These are phyloP conservation scores for Campylomormyrus tamandua DNA, from an alignment of 2,113 vertebrate genomes.

Conservation along the genomic window DNA sequence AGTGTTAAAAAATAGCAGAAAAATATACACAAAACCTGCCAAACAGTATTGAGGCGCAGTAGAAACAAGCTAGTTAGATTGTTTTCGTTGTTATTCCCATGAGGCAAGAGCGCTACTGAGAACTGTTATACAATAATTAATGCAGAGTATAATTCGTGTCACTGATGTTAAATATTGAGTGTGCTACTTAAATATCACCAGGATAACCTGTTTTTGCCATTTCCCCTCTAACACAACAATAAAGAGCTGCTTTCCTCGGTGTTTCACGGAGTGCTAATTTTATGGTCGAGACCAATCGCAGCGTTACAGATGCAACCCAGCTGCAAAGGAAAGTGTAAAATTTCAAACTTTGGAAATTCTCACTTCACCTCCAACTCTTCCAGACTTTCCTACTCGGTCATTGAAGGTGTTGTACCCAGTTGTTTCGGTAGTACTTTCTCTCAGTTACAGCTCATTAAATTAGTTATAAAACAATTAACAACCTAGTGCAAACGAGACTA, in stretches of 20 bases:
- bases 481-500: conserved; percentile 40
- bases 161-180: background rate
- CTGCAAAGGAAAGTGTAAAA: conserved; percentile 80
- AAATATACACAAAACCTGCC: background rate
- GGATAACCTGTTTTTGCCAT: background rate
- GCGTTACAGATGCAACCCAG: conserved; percentile 92
- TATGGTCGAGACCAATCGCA: conserved; percentile 70
- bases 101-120: background rate
- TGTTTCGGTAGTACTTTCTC: conserved; percentile 20
- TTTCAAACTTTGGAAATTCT: conserved; percentile 76
- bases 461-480: conserved; percentile 63
- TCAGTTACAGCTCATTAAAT: conserved; percentile 56
- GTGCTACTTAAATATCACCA: conserved; percentile 8
- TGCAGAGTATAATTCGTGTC: background rate
- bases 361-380: conserved; percentile 55
- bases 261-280: conserved; percentile 52
- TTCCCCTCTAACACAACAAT: background rate
- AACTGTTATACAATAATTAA: background rate
- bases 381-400: conserved; percentile 51
- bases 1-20: background rate
- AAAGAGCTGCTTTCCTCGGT: conserved; percentile 34
- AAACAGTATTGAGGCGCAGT: background rate
- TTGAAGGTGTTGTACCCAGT: conserved; percentile 48
- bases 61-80: background rate
- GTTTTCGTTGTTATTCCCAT: background rate